Base-by-base conservation (phyloP, 2,888 invertebrate species). In the Diachrysia chrysitis region DNA sequence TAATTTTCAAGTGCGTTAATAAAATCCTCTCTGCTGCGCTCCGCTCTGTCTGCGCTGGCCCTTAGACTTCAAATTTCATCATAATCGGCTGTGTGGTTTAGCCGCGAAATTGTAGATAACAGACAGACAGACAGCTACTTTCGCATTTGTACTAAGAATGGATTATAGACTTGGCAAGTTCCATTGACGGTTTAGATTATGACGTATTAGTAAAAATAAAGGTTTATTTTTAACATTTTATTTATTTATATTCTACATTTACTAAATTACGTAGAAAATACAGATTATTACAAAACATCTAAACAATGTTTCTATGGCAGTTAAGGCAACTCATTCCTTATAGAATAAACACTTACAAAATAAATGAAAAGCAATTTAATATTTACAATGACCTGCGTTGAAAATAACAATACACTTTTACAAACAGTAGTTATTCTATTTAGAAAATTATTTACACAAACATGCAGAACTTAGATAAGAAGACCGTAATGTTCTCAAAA, bases 231-330 rank as follows among this genome's bases (percentile, higher is more conserved):
- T 0, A 42, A 42, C 42, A 42, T 42, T 42, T 42, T 42, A 42
- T 42, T 32, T 32, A 32, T 78, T 78, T 85, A 82, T 79, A 85
- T 81, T 84, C 76, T 86, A 85, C 76, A 75, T 73, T 72, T 59
- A 83, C 76, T 85, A 80, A 76, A 84, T 67, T 76, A 75, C 71
- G 69, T 79, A 79, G 70, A 82, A 85, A 78, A 73, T 78, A 81
- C 67, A 69, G 56, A 56, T 79, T 72, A 76, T 78, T 82, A 81
- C 64, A 84, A 79, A 86, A 85, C 69, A 79, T 84, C 83, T 87
- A 83, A 84, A 88, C 81, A 89, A 83, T 83, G 76, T 86, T 83
- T 62, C n/a, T 69, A 72, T 65, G 66, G 71, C 69, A 64, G 59
- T 63, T 72, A 65, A n/a, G n/a, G n/a, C n/a, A n/a, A 48, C 23